These are phyloP conservation scores for Cyanistes caeruleus DNA, from an alignment of 2,113 vertebrate genomes.

Conservation along the genomic window DNA sequence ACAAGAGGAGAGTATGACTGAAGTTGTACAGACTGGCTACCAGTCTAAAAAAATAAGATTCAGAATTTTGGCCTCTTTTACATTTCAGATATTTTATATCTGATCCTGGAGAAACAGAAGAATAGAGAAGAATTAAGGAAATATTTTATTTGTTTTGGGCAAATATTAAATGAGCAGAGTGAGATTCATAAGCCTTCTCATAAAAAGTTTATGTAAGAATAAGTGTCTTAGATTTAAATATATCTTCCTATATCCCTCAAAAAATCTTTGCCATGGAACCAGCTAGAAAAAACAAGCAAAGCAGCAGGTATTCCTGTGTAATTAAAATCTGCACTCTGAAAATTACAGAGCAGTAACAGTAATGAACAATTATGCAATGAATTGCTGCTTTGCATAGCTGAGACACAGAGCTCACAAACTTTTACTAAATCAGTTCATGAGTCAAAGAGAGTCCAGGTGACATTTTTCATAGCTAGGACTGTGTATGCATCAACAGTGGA, in stretches of 20 bases:
- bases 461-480: not conserved
- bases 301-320: not conserved
- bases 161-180: not conserved
- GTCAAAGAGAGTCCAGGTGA: not conserved
- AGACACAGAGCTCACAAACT: not conserved
- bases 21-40: not conserved
- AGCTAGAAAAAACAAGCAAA: not conserved
- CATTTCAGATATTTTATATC: not conserved
- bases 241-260: not conserved
- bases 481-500: not conserved
- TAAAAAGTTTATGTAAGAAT: not conserved
- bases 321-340: not conserved
- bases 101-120: not conserved
- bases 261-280: not conserved
- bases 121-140: not conserved
- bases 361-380: not conserved
- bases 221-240: not conserved
- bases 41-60: not conserved
- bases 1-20: not conserved
- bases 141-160: not conserved
- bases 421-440: not conserved
- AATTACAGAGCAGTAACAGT: not conserved
- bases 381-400: not conserved
- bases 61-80: not conserved
- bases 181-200: not conserved